A percentile compares a stretch with the other conserved stretches of the same genome.
Conservation (phyloP, 2,888 invertebrate species). For the Acanthosoma haemorrhoidale region DNA sequence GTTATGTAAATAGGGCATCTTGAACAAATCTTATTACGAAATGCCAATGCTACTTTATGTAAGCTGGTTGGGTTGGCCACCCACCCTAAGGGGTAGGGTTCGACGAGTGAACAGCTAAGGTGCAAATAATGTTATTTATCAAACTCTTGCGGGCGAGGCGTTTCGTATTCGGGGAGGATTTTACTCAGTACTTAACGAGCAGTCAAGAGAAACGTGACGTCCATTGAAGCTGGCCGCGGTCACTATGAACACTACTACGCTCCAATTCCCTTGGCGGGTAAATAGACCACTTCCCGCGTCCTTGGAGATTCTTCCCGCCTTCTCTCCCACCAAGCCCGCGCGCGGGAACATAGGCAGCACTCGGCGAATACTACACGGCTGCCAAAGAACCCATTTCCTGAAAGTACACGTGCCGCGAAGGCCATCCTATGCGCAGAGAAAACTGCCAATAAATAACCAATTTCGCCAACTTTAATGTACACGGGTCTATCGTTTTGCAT, state of each 20-base stretch:
- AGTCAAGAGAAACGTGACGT: background rate
- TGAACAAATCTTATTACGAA: too few species aligned
- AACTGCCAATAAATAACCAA: too few species aligned
- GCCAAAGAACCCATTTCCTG: background rate
- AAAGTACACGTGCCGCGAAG: conserved; percentile 6
- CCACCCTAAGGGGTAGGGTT: too few species aligned
- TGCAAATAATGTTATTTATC: too few species aligned
- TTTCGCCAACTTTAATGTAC: too few species aligned
- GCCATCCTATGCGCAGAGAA: background rate
- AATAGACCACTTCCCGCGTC: conserved; percentile 25
- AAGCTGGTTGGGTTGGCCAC: too few species aligned
- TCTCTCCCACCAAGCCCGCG: background rate
- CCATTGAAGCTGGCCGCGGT: background rate
- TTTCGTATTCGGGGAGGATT: too few species aligned
- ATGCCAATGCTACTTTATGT: too few species aligned
- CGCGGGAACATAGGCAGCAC: conserved; percentile 13
- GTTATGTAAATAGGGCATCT: conserved; percentile 8
- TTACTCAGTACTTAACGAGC: background rate
- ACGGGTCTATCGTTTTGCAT: too few species aligned
- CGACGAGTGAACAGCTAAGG: too few species aligned
- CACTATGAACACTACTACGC: background rate
- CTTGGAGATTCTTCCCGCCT: conserved; percentile 13
- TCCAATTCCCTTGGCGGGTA: conserved; percentile 8
- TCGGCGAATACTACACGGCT: too few species aligned
- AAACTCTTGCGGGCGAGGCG: too few species aligned